Percentiles rank a stretch among this genome's conserved stretches.
These are phyloP conservation scores for Mixornis gularis DNA, from an alignment of 2,113 vertebrate genomes.

Conservation along the genomic window DNA sequence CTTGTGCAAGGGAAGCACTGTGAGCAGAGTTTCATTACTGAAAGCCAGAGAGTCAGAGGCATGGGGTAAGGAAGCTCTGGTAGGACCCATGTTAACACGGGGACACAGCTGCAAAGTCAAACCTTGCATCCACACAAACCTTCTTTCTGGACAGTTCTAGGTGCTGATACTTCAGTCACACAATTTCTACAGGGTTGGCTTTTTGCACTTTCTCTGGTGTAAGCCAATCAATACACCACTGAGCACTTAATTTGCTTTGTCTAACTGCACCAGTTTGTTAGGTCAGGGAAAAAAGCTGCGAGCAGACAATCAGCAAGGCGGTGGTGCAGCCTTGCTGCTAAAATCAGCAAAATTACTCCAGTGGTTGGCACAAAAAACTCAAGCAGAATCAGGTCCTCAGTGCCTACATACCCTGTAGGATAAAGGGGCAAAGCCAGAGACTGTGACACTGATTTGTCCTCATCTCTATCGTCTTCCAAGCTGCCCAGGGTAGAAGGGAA, in stretches of 20 bases:
- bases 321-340: background rate
- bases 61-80: background rate
- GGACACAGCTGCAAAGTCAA: background rate
- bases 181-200: background rate
- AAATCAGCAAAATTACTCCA: background rate
- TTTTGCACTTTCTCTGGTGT: constrained; percentile 16
- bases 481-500: background rate
- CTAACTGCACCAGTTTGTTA: background rate
- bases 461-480: background rate
- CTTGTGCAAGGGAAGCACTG: background rate
- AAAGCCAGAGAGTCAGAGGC: background rate
- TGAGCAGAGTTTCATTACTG: background rate
- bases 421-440: background rate
- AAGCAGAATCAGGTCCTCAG: background rate
- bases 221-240: constrained; percentile 35
- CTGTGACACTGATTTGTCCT: background rate
- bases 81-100: rapidly evolving
- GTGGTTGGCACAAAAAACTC: background rate
- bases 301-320: background rate
- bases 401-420: background rate
- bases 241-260: constrained; percentile 39
- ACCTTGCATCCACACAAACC: background rate
- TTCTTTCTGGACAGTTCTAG: background rate
- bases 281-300: background rate
- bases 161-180: background rate